Percentiles rank a stretch among this genome's conserved stretches.
These are phyloP conservation scores for Eudasyphora cyanicolor DNA, from an alignment of 2,888 invertebrate species.

Conservation along the genomic window DNA sequence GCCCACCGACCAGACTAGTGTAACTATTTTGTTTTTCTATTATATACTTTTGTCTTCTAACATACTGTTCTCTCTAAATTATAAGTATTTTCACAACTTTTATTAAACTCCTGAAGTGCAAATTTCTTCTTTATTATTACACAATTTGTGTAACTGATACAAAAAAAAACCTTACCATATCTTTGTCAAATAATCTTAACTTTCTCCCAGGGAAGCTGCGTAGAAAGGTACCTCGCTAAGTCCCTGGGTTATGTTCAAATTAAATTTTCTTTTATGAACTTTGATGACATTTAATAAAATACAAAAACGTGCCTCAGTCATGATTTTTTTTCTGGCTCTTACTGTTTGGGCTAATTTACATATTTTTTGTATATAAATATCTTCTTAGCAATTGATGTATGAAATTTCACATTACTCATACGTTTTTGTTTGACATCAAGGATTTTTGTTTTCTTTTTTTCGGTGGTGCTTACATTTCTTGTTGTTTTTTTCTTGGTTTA, in stretches of 20 bases:
- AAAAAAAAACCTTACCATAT: no score
- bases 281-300: constrained; percentile 19
- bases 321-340: neutral
- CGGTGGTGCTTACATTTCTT: neutral
- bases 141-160: no score
- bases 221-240: neutral
- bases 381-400: neutral
- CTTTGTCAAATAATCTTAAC: neutral
- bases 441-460: neutral
- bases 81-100: no score
- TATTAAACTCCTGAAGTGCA: no score
- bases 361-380: neutral
- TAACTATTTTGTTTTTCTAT: no score
- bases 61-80: no score
- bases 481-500: constrained; percentile 23
- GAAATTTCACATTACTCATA: neutral
- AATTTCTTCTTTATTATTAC: no score
- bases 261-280: constrained; percentile 21
- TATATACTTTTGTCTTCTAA: no score
- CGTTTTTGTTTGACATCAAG: neutral
- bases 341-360: no score
- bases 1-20: no score
- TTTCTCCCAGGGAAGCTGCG: neutral
- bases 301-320: neutral
- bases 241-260: neutral